phyloP scores from a whole-genome alignment of 2,113 vertebrate genomes.

The Thunnus thynnus region DNA sequence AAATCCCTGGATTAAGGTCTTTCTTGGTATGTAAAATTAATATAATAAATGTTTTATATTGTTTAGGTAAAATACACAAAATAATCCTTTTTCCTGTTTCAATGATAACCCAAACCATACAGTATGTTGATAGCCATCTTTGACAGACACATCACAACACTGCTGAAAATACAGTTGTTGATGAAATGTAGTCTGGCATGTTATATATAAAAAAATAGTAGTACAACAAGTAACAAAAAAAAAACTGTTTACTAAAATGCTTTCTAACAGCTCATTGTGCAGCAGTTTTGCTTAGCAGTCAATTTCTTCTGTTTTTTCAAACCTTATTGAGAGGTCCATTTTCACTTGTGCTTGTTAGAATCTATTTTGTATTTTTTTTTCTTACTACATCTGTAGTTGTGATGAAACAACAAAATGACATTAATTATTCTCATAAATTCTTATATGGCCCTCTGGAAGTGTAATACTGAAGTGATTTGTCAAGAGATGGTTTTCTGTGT shows the following conservation, averaged over 20 bases:
- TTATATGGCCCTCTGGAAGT: slow-evolving; percentile 44
- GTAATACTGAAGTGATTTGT: slow-evolving; percentile 70
- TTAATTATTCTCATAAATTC: slow-evolving; percentile 57
- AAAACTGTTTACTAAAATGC: not conserved
- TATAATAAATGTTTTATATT: not conserved
- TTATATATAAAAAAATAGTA: not conserved
- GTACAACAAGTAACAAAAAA: not conserved
- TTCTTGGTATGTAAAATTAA: not conserved
- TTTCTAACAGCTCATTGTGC: not conserved
- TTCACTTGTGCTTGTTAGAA: not conserved
- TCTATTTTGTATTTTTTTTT: not conserved
- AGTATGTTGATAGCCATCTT: too few species aligned
- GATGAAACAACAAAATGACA: slow-evolving; percentile 33
- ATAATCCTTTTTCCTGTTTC: not conserved
- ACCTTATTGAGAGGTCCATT: not conserved
- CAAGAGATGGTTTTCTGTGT: slow-evolving; percentile 71
- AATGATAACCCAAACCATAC: not conserved
- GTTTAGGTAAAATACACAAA: not conserved
- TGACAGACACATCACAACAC: not conserved
- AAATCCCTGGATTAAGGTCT: not conserved
- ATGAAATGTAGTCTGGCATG: not conserved
- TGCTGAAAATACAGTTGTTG: not conserved
- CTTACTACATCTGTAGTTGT: slow-evolving; percentile 14
- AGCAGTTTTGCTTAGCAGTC: not conserved
- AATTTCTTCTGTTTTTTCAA: not conserved